Base-by-base conservation (phyloP, 2,113 vertebrate genomes). In the Urocolius indicus region DNA sequence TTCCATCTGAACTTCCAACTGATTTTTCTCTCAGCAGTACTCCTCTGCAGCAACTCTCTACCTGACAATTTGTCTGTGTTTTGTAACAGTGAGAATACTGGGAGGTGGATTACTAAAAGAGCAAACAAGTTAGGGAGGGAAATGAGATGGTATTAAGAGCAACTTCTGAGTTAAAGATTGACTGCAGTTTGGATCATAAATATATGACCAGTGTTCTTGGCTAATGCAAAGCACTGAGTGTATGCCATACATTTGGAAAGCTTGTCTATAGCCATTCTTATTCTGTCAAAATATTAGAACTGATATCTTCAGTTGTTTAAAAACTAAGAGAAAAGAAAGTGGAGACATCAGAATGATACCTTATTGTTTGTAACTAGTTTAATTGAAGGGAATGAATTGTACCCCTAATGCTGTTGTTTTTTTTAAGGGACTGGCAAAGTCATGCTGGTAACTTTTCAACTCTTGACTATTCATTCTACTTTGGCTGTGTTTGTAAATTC, bases 401-500 rank as follows among this genome's bases (percentile, higher is more conserved):
- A 54, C 55, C 18, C 5, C 5, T 38, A 6, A 48, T 63, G 16
- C 10, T 51, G 15, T 16, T 12, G 6, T 74, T 83, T 41, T 41
- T 41, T 41, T 41, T 41, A 41, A 41, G 54, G 81, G 59, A 16
- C 32, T 57, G 6, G 11, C 32, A 19, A 29, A 17, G 55, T 74
- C 32, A 5, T 15, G 4, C 18, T 6, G 32, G 63, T 72, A 71
- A 41, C 61, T 84, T 81, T 89, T 84, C 66, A 75, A 9, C 65
- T 19, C 55, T 34, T 34, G 57, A 11, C 14, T 76, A 24, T 58
- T 54, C 46, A 13, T 82, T 87, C 65, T 84, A 45, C 12, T 0
- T 11, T 88, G 87, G 16, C 84, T 74, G 36, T 84, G 66, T 91
- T 88, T 92, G 71, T 91, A 76, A 88, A 78, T 74, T 86, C 76